Evolutionary conservation across 2,888 invertebrate species (phyloP).

Genomic region (Lasius platythorax): DNA sequence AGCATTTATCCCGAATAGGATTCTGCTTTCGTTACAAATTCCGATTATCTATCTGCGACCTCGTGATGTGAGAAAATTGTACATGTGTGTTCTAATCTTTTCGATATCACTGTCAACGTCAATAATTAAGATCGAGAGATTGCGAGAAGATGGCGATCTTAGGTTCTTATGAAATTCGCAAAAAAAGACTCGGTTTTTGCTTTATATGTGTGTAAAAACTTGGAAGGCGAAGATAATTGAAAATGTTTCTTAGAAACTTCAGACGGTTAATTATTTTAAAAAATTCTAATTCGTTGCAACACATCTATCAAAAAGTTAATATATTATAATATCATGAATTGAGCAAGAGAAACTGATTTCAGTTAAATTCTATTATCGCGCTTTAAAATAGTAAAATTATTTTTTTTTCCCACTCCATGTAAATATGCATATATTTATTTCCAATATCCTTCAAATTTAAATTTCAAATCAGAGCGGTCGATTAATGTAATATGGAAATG

Average conservation of each 20-base stretch:
- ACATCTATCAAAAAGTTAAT: background rate
- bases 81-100: background rate
- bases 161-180: background rate
- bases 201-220: background rate
- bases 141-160: background rate
- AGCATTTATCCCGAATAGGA: conserved; percentile 22
- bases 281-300: background rate
- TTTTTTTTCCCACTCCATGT: background rate
- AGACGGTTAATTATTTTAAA: background rate
- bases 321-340: background rate
- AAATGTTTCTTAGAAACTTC: background rate
- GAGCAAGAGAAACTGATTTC: background rate
- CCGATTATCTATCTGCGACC: conserved; percentile 4
- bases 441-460: conserved; percentile 10
- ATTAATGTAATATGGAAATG: background rate
- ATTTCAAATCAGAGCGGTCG: conserved; percentile 24
- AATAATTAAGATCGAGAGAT: background rate
- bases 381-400: background rate
- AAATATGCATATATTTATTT: conserved; percentile 16
- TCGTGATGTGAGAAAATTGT: conserved; percentile 9
- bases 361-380: background rate
- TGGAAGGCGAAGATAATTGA: background rate
- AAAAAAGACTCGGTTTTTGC: background rate
- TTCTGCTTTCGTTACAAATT: conserved; percentile 37
- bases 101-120: background rate